Conservation (phyloP, 2,888 invertebrate genomes). For the Leptura quadrifasciata region DNA sequence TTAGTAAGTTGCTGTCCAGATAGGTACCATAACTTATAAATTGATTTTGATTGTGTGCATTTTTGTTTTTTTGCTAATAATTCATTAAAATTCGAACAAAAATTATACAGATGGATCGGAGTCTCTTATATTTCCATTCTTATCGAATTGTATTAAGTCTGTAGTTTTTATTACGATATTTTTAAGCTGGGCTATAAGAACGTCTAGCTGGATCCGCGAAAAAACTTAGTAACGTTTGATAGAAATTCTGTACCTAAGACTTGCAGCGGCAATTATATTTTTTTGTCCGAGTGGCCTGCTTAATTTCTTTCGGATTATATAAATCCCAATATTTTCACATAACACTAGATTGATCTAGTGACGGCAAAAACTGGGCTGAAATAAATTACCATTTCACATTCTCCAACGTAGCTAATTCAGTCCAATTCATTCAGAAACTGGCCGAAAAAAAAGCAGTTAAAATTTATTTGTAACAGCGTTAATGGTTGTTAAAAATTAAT, state of each 20-base stretch:
- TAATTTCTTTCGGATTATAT: constrained; percentile 24
- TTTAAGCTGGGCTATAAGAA: too few species aligned
- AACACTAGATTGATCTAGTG: not conserved
- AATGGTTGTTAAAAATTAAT: constrained; percentile 29
- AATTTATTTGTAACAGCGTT: constrained; percentile 17
- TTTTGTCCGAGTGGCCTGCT: constrained; percentile 5
- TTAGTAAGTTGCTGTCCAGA: too few species aligned
- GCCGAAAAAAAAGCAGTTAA: constrained; percentile 23
- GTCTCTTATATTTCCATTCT: too few species aligned
- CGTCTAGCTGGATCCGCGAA: not conserved
- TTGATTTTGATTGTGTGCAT: too few species aligned
- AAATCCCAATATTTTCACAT: constrained; percentile 32
- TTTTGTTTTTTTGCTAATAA: too few species aligned
- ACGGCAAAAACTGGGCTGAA: constrained; percentile 9
- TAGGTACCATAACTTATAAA: too few species aligned
- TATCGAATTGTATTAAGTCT: too few species aligned
- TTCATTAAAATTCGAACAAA: too few species aligned
- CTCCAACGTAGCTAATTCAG: constrained; percentile 27
- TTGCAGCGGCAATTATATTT: not conserved
- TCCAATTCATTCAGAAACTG: constrained; percentile 21
- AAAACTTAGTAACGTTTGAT: not conserved
- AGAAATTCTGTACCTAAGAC: not conserved
- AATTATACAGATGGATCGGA: too few species aligned
- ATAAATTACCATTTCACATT: constrained; percentile 37
- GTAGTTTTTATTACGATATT: too few species aligned